These are phyloP conservation scores for Agrypnia vestita DNA, from an alignment of 1,140 invertebrate species.

Conservation along the genomic window DNA sequence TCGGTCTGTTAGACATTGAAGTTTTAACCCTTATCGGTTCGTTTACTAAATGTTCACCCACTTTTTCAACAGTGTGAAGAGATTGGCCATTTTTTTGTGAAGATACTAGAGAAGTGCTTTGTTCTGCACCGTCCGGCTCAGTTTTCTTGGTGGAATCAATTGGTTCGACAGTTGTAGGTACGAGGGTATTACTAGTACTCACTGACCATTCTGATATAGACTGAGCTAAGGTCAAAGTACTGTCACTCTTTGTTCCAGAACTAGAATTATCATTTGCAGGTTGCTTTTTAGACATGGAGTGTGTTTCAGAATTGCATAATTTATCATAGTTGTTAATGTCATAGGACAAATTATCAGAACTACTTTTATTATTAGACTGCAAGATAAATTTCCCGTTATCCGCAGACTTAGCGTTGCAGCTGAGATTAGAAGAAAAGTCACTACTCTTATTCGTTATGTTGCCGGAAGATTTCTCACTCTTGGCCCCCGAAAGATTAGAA, in stretches of 20 bases:
- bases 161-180: conserved; percentile 71
- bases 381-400: conserved; percentile 64
- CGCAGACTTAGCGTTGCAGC: conserved; percentile 65
- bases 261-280: conserved; percentile 67
- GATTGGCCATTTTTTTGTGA: conserved; percentile 2
- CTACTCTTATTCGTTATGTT: conserved; percentile 63
- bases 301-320: conserved; percentile 75
- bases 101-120: not conserved
- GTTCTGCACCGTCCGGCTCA: conserved; percentile 66
- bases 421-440: conserved; percentile 66
- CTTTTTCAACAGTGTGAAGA: conserved; percentile 13
- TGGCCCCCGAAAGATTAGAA: conserved; percentile 73
- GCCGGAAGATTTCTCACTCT: conserved; percentile 75
- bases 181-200: conserved; percentile 75
- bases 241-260: conserved; percentile 77
- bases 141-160: conserved; percentile 72
- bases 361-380: conserved; percentile 70
- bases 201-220: conserved; percentile 78
- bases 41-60: conserved; percentile 30
- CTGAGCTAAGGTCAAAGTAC: conserved; percentile 75
- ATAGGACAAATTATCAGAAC: conserved; percentile 69
- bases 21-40: conserved; percentile 50
- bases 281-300: conserved; percentile 68
- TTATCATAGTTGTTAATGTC: conserved; percentile 74
- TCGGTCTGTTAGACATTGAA: conserved; percentile 42